Base-by-base conservation (phyloP, 2,797 vertebrate species). In the Mycteria americana region DNA sequence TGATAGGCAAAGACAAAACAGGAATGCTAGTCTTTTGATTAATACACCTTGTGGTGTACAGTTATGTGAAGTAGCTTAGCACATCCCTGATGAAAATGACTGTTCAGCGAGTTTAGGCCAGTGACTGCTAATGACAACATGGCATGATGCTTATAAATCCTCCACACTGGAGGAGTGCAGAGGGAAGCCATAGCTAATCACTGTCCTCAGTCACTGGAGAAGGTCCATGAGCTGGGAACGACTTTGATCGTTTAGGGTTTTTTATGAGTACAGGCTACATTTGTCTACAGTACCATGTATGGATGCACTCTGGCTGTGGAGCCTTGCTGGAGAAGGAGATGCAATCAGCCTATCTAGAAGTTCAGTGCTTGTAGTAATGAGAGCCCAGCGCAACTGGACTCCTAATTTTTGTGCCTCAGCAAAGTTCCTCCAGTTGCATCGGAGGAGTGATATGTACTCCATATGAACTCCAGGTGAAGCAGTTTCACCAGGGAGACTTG, bases 191-290 rank as follows among this genome's bases (percentile, higher is more conserved):
- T 13, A n/a, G 24, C 22, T 80, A 8, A 37, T 24, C 18, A 14
- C 39, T 73, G 21, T 72, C 39, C 46, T 37, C 48, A 67, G 41
- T 57, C 63, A 31, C 43, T 67, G 48, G n/a, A 70, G 64, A 56
- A 72, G 35, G 28, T 45, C 35, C 48, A 24, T n/a, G n/a, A 64
- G 41, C 1, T 68, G 27, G 45, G 76, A 75, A 88, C 50, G 41
- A 56, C 48, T 37, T 72, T 5, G 43, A 17, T 79, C 2, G 0
- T 67, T 84, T 17, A 35, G 13, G 31, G 0, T 0, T 24, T 75
- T 91, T 67, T 31, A 9, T 54, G 13, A 59, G 15, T 54, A 31
- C 18, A 83, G 75, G 25, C 25, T 64, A 11, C 33, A 27, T 67
- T 83, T 88, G 23, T 43, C n/a, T 68, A 6, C 7, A 14, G 65